Base-by-base conservation (phyloP, 2,113 vertebrate species). In the Brienomyrus longianalis region DNA sequence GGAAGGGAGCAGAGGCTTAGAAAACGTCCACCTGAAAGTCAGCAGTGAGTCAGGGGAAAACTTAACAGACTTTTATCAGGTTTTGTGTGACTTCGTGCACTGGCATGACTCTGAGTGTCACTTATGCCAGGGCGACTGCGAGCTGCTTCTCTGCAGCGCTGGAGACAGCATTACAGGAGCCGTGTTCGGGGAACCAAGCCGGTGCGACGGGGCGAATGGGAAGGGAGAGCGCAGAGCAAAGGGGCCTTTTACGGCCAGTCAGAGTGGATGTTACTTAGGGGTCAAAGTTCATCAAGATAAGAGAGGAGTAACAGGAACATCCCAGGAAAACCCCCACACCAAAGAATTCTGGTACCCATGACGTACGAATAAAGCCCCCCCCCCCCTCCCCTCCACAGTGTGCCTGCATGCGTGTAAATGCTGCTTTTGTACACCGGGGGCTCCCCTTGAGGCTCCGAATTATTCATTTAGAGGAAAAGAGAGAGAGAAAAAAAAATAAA, bases 1-100 rank as follows among this genome's bases (percentile, higher is more conserved):
- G 94, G 92, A 93, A 92, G 39, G 15, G 91, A 92, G 91, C 51
- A 87, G 9, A 3, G 48, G 77, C 45, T 90, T 70, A 45, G 88
- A 52, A 52, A 86, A 17, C 43, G 70, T 87, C 89, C 88, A 39
- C 47, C 17, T 59, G 51, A 47, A 27, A 27, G 23, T 1, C 31
- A 21, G 27, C 66, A 39, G 48, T 43, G 59, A 88, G 15, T 89
- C 77, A 83, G 2, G 35, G 19, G 54, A 45, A n/a, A 54, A 89
- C 31, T 56, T 19, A 51, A 13, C 59, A 45, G 39, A 59, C 77
- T 54, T 85, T 85, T 35, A 87, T 87, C 27, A 54, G 74, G 5
- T 51, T 86, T 17, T 3, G 7, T 27, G 21, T 0, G 27, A 56
- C 31, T 27, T 27, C 7, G 35, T 19, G 45, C 39, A 59, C 0